Evolutionary conservation across 2,888 invertebrate species (phyloP), one percentile per base, ranked within the genome.

Genomic region (Ctena decussata): DNA sequence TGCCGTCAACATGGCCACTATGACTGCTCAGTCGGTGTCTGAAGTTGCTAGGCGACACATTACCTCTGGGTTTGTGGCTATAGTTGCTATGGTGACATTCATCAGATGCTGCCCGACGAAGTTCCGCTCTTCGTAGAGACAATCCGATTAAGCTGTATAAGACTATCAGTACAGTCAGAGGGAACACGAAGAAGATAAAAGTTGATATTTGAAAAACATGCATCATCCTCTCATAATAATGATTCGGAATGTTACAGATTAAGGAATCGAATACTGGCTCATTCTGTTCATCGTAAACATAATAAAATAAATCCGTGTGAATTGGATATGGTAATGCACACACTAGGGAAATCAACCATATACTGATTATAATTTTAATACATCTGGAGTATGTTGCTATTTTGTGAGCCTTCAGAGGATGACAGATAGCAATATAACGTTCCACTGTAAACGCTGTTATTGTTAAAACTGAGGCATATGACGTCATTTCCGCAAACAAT

Each of bases 391-490:
- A 97, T 0, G 98, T 98, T 0, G 98, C 97, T 97, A 98, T 97
- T 69, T 97, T 97, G 96, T 98, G 98, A 81, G 98, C 97, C 94
- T 97, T 97, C 69, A 98, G 96, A 0, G 98, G 98, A 95, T 98
- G 98, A 94, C 98, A 98, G 94, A 98, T 98, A 39, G 98, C 98
- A 87, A 98, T 96, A 96, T 98, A 96, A 70, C 98, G 97, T 96
- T 98, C 98, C 96, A 98, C 97, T 0, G 98, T 98, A 96, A 99
- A 98, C 0, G 98, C 98, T 57, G 98, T 98, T 91, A 99, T 98
- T 27, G 98, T 98, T 93, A 98, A 96, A 65, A 98, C 98, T 0
- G 98, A 98, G 0, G 98, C 98, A 96, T 98, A 98, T 0, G 98
- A 98, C 0, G 98, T 98, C 96, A 96, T 95, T 90, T 96, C 96